phyloP scores from a whole-genome alignment of 2,888 invertebrate genomes.

The Xylota segnis region DNA sequence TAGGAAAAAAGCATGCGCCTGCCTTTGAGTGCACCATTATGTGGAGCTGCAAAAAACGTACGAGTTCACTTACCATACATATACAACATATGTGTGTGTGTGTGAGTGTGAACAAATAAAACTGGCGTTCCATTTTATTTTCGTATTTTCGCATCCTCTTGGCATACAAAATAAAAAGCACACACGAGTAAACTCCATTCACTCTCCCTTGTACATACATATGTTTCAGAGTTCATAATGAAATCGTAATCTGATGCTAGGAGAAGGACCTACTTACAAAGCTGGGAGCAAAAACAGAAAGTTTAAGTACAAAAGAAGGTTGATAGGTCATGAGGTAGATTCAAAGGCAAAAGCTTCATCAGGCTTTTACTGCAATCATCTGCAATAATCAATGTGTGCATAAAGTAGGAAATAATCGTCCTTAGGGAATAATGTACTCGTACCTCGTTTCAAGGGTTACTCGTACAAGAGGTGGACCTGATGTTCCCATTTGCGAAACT shows the following conservation, averaged over 20 bases:
- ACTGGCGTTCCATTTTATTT: constrained; percentile 32
- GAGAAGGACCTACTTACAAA: constrained; percentile 36
- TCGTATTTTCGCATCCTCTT: constrained; percentile 65
- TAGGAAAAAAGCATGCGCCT: constrained; percentile 41
- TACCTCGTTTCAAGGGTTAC: constrained; percentile 4
- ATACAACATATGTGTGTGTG: not conserved
- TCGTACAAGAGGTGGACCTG: constrained; percentile 6
- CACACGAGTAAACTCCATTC: constrained; percentile 27
- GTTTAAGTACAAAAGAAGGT: constrained; percentile 43
- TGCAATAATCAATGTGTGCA: constrained; percentile 41
- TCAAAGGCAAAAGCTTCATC: constrained; percentile 39
- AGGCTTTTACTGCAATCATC: constrained; percentile 35
- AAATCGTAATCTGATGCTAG: constrained; percentile 53
- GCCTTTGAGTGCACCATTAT: constrained; percentile 38
- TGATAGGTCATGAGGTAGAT: constrained; percentile 52
- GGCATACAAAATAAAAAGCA: constrained; percentile 50
- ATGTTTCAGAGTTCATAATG: constrained; percentile 38
- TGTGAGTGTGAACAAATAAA: not conserved
- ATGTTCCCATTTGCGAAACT: not conserved
- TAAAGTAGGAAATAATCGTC: constrained; percentile 30
- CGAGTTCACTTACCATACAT: not conserved
- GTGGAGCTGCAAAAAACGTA: constrained; percentile 11
- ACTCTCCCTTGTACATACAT: constrained; percentile 32
- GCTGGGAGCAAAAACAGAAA: constrained; percentile 21
- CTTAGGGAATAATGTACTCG: constrained; percentile 13